Evolutionary conservation across 2,888 invertebrate genomes (phyloP).

Genomic region (Sesamia inferens): DNA sequence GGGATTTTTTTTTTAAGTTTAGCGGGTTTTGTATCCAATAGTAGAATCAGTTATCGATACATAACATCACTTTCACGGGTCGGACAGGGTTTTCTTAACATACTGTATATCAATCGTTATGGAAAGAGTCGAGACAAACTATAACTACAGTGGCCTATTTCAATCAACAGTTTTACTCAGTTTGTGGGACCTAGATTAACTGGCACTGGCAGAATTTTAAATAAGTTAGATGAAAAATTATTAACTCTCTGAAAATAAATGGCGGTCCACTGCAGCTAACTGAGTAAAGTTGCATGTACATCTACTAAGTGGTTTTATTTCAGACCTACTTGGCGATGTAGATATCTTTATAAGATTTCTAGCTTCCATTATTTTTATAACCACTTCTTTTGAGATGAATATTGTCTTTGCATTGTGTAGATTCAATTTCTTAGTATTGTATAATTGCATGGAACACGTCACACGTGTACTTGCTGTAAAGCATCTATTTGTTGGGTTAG

Average conservation of each 20-base stretch:
- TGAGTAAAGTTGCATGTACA: constrained; percentile 38
- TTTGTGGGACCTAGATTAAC: constrained; percentile 43
- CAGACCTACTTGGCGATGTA: constrained; percentile 25
- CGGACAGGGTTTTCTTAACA: no score
- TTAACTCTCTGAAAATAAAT: constrained; percentile 48
- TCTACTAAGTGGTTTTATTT: constrained; percentile 48
- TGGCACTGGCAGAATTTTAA: constrained; percentile 51
- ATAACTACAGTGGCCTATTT: constrained; percentile 23
- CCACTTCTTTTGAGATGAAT: neutral
- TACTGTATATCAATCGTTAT: constrained; percentile 4
- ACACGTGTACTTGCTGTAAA: no score
- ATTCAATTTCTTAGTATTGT: no score
- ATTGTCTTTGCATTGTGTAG: neutral
- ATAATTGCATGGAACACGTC: no score
- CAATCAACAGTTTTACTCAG: constrained; percentile 32
- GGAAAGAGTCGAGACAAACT: constrained; percentile 19
- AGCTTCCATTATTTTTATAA: neutral
- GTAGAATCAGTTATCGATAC: no score
- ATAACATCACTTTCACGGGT: no score
- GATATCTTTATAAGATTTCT: constrained; percentile 25
- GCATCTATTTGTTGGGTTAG: no score
- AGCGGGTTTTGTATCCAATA: no score
- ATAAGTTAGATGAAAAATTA: constrained; percentile 48
- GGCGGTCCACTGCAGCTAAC: constrained; percentile 17
- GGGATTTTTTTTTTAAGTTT: no score